Conservation (phyloP, 2,113 vertebrate genomes). For the Bujurquina vittata region DNA sequence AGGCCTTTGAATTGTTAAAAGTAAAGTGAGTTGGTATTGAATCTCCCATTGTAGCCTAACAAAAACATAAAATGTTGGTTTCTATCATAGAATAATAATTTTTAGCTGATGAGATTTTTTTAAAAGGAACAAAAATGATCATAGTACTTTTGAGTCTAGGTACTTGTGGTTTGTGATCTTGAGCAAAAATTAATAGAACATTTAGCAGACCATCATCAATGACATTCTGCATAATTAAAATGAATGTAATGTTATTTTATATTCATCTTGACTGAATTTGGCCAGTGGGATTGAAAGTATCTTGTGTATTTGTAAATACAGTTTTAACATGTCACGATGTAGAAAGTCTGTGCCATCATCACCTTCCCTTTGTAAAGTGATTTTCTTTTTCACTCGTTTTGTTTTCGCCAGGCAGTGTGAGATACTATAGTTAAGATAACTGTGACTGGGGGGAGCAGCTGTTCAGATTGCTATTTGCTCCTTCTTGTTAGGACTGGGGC, state of each 20-base stretch:
- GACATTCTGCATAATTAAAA: conserved; percentile 15
- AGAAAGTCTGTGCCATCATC: conserved; percentile 43
- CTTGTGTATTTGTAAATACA: conserved; percentile 55
- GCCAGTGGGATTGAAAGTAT: conserved; percentile 13
- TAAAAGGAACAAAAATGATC: not conserved
- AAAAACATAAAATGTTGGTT: not conserved
- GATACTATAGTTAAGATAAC: conserved; percentile 10
- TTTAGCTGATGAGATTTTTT: not conserved
- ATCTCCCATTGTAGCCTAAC: not conserved
- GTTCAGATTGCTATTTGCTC: conserved; percentile 26
- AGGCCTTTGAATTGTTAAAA: not conserved
- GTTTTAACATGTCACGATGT: conserved; percentile 32
- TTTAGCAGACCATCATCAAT: conserved; percentile 15
- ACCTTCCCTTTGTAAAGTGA: conserved; percentile 46
- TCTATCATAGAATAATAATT: not conserved
- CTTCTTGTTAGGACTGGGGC: conserved; percentile 47
- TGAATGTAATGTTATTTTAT: conserved; percentile 32
- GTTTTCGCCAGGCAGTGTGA: conserved; percentile 37
- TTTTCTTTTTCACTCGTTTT: conserved; percentile 13
- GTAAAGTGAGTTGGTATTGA: not conserved
- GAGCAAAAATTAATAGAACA: not conserved
- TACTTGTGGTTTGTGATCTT: not conserved
- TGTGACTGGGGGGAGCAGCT: conserved; percentile 22
- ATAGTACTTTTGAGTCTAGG: not conserved
- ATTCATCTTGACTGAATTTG: conserved; percentile 26